phyloP scores from a whole-genome alignment of 23 tunicate genomes.

The Ascidia mentula region DNA sequence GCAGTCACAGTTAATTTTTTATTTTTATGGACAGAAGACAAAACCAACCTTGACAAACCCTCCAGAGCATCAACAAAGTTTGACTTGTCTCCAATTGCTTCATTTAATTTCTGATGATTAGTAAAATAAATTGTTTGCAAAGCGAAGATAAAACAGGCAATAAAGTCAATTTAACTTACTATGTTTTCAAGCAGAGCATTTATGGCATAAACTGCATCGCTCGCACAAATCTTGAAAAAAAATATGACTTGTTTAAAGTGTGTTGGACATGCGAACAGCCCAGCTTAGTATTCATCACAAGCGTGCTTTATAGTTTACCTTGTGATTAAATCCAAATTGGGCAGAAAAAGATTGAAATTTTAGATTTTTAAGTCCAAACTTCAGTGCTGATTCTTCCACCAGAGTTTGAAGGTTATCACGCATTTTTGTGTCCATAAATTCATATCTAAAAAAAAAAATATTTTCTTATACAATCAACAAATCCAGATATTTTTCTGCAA shows the following conservation, averaged over 20 bases:
- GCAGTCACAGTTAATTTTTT: too few species aligned
- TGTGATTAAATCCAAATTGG: constrained; percentile 70
- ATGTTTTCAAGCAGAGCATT: constrained; percentile 52
- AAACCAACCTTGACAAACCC: constrained; percentile 62
- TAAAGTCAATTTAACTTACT: constrained; percentile 22
- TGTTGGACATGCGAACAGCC: too few species aligned
- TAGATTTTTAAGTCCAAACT: constrained; percentile 71
- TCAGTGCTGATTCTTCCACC: constrained; percentile 86
- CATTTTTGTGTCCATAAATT: constrained; percentile 78
- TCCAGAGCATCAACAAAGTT: constrained; percentile 71
- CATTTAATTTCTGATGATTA: neutral
- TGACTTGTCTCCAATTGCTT: constrained; percentile 22
- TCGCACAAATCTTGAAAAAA: constrained; percentile 59
- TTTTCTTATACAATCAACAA: neutral
- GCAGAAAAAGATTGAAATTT: constrained; percentile 83
- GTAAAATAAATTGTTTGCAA: neutral
- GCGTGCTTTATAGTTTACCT: constrained; percentile 18
- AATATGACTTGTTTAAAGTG: too few species aligned
- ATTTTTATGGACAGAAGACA: too few species aligned
- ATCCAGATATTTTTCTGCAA: too few species aligned
- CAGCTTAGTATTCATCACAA: neutral
- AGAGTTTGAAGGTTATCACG: constrained; percentile 66
- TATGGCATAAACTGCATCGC: constrained; percentile 71
- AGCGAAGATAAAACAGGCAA: neutral
- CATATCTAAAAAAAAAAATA: constrained; percentile 24